These are phyloP conservation scores for Bubo blakistoni DNA, from an alignment of 2,113 vertebrate species.

Conservation along the genomic window DNA sequence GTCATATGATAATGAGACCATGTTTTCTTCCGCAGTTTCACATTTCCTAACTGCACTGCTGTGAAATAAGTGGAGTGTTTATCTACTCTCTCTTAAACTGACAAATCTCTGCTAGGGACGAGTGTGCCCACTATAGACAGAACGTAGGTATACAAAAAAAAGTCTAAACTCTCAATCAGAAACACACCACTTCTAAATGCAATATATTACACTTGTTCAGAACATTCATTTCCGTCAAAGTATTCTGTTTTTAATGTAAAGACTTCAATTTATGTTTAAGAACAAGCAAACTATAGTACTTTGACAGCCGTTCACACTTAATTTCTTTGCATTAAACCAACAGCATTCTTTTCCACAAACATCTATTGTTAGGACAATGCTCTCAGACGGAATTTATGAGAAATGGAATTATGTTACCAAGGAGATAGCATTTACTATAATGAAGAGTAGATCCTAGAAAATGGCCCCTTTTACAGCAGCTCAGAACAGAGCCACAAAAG, in stretches of 20 bases:
- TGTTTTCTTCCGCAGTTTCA: constrained; percentile 68
- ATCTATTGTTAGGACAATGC: constrained; percentile 84
- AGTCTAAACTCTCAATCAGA: constrained; percentile 42
- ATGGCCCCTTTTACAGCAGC: constrained; percentile 87
- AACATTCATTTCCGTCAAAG: constrained; percentile 65
- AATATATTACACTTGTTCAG: constrained; percentile 62
- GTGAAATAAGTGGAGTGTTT: constrained; percentile 71
- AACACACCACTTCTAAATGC: constrained; percentile 46
- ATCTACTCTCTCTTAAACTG: constrained; percentile 52
- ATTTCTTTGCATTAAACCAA: constrained; percentile 83
- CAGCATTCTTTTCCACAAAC: constrained; percentile 85
- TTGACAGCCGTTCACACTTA: constrained; percentile 81
- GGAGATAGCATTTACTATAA: constrained; percentile 94
- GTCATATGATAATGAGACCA: constrained; percentile 70
- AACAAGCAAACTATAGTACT: constrained; percentile 76
- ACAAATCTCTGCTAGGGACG: constrained; percentile 32
- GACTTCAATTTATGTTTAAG: constrained; percentile 80
- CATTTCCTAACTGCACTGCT: constrained; percentile 70
- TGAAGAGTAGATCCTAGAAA: constrained; percentile 90
- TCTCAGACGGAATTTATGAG: constrained; percentile 85
- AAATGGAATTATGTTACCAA: constrained; percentile 94
- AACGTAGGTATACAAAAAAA: constrained; percentile 32
- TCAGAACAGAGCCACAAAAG: constrained; percentile 88
- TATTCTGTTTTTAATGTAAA: constrained; percentile 74
- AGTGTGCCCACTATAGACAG: constrained; percentile 57